Evolutionary conservation across 35 echinoderm and acorn worm genomes (phyloP), one percentile per base, ranked within the genome.

Genomic region (Heliocidaris tuberculata): DNA sequence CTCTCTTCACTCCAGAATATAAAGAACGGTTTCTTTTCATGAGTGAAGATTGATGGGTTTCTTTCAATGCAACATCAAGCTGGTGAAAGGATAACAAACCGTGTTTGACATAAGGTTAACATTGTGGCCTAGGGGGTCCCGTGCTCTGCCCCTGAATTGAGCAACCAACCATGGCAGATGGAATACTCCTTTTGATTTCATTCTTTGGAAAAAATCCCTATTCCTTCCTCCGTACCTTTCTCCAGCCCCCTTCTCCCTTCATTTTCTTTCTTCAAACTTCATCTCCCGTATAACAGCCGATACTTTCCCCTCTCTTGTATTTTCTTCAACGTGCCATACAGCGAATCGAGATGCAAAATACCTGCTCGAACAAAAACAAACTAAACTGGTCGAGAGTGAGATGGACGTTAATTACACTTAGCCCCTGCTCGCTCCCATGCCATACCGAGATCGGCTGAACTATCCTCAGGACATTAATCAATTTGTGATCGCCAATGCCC

Each of bases 51-150:
- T 96, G 95, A 96, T 93, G 95, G 94, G 90, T 94, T 94, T 96
- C 95, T 96, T 94, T 96, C 93, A 96, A 94, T 94, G 95, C 94
- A 96, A 96, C 95, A 96, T 96, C 95, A 93, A 86, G 95, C 86
- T 94, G 86, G 52, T 96, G 92, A 93, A 96, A 88, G 95, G 95
- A 96, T 96, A 96, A 96, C 95, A 96, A 96, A 94, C 95, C 95
- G 50, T 96, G 95, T 96, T 96, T 96, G 95, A 96, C 95, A 96
- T 96, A 96, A 96, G 95, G 95, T 96, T 96, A 96, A 96, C 95
- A 96, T 96, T 96, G 95, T 94, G 85, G 93, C 95, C 87, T 32
- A 91, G 93, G 95, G 95, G 93, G 48, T 48, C 85, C 49, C 21
- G 56, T 52, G 86, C 86, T 48, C 21, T 16, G 31, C 48, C 42